Conservation (phyloP, 2,797 vertebrate genomes). For the Propithecus deckenii region DNA sequence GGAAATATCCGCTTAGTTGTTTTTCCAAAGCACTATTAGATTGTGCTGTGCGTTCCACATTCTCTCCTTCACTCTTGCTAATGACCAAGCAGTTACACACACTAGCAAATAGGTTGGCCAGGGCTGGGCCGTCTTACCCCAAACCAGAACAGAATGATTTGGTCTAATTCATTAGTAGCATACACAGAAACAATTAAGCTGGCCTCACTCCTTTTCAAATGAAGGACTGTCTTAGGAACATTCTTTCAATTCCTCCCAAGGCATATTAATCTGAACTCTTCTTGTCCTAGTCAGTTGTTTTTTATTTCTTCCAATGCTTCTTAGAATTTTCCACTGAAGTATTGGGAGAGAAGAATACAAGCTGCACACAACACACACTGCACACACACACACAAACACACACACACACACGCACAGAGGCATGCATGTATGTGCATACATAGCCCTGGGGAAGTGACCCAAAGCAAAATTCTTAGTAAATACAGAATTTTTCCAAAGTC, state of each 20-base stretch:
- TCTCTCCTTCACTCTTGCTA: not conserved
- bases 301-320: not conserved
- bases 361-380: not conserved
- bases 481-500: slow-evolving; percentile 17
- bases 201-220: not conserved
- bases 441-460: not conserved
- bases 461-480: slow-evolving; percentile 19
- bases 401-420: not conserved
- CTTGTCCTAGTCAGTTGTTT: not conserved
- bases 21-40: not conserved
- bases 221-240: not conserved
- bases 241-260: not conserved
- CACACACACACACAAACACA: not conserved
- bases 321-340: slow-evolving; percentile 13
- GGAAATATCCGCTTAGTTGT: not conserved
- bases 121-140: not conserved
- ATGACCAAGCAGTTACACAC: not conserved
- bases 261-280: not conserved
- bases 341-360: not conserved
- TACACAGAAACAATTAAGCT: not conserved
- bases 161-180: not conserved
- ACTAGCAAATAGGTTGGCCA: not conserved
- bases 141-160: not conserved
- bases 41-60: not conserved
- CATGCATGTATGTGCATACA: not conserved